Evolutionary conservation across 2,888 invertebrate genomes (phyloP), one percentile per base, ranked within the genome.

Genomic region (Scaptomyza parva): DNA sequence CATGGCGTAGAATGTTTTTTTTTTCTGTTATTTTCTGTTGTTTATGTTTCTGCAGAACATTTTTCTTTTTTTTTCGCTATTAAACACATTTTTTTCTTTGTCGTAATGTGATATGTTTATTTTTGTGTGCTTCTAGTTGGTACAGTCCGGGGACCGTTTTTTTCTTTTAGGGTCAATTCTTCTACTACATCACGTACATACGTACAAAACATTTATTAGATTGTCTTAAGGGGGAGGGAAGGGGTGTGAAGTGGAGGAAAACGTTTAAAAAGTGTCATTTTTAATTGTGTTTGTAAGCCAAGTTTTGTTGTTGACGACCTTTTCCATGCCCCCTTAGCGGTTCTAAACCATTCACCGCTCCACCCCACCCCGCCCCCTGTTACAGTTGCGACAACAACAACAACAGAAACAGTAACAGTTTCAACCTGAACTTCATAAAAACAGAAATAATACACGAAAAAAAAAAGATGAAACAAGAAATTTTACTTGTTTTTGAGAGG

Each of bases 261-360:
- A 22, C 48, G 33, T 2, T 22, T 7, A 47, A 45, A 45, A 61
- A 52, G 40, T 60, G 67, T 70, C 62, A 57, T 85, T 84, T 84
- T 82, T 81, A 82, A 85, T 85, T 82, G 82, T 82, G 82, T 82
- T 82, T 82, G 85, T 82, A 82, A 82, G 71, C 82, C 81, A 85
- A 84, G 65, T 59, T n/a, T n/a, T n/a, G n/a, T n/a, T n/a, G 61
- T 48, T 12, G 12, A 51, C 73, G 83, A 83, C 83, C 83, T 83
- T 83, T 83, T 86, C 83, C 80, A 80, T 83, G 83, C 83, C 78
- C 86, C 74, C 68, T 70, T 74, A 74, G 73, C 73, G 74, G 73
- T 63, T 54, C 53, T 33, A 2, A 14, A 14, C 2, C 33, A 33
- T 33, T 17, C 54, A 9, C 40, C 26, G 66, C 33, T 41, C 26